These are phyloP conservation scores for Sebastes hubbsi DNA, from an alignment of 2,797 vertebrate species.

Conservation along the genomic window DNA sequence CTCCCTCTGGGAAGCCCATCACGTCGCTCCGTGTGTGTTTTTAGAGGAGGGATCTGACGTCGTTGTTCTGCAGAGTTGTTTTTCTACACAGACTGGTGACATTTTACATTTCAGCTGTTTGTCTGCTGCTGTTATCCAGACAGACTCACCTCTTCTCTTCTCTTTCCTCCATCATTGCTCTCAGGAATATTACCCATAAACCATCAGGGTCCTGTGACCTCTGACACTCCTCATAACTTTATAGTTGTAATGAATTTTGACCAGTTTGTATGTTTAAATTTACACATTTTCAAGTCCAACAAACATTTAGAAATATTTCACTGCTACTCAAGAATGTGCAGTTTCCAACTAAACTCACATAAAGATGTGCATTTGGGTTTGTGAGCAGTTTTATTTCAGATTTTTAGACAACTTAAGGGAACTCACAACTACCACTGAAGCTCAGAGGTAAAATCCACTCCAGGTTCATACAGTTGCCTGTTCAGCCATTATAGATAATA, in stretches of 20 bases:
- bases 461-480: no score
- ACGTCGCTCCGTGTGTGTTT: background rate
- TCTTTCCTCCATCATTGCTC: background rate
- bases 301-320: background rate
- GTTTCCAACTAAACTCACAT: background rate
- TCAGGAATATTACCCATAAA: background rate
- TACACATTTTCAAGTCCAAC: background rate
- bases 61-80: background rate
- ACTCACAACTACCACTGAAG: no score
- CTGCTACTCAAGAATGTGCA: background rate
- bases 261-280: background rate
- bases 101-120: constrained; percentile 24
- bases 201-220: background rate
- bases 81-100: constrained; percentile 3
- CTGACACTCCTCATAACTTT: background rate
- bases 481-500: no score
- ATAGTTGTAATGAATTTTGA: background rate
- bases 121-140: background rate
- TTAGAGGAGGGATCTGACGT: background rate
- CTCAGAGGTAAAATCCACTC: no score
- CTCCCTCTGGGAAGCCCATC: constrained; percentile 41
- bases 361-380: accelerated
- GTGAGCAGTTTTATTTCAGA: background rate
- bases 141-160: background rate
- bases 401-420: background rate